A percentile compares a stretch with the other conserved stretches of the same genome.
These are phyloP conservation scores for Furcifer pardalis DNA, from an alignment of 2,797 vertebrate genomes.

Conservation along the genomic window DNA sequence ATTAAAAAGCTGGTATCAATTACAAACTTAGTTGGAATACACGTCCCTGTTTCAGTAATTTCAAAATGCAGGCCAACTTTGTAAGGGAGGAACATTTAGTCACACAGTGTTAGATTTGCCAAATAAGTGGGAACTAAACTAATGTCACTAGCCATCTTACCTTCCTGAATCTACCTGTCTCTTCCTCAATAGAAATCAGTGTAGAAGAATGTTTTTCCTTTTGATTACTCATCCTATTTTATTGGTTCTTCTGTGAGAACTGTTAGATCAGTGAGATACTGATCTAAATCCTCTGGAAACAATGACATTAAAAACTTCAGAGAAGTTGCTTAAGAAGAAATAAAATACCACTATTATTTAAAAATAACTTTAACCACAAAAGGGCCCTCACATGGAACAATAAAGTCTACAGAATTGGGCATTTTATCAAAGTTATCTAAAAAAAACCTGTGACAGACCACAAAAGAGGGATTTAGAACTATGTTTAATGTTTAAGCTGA, in stretches of 20 bases:
- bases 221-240: neutral
- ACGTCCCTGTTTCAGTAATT: neutral
- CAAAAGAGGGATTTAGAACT: conserved; percentile 61
- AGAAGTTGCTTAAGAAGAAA: neutral
- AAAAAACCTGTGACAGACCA: conserved; percentile 49
- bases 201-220: neutral
- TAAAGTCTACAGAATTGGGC: neutral
- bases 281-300: conserved; percentile 36
- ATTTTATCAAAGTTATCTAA: conserved; percentile 11
- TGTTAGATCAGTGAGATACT: too few species aligned
- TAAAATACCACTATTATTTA: conserved; percentile 1
- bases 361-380: conserved; percentile 3
- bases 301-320: neutral
- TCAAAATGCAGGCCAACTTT: neutral
- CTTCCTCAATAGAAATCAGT: neutral
- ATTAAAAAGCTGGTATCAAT: neutral
- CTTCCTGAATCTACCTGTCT: neutral
- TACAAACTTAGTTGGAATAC: neutral
- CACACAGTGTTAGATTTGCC: neutral
- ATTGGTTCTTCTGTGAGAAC: neutral
- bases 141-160: neutral
- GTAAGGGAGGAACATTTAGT: neutral
- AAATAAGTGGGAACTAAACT: neutral
- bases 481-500: conserved; percentile 66
- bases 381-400: neutral